Base-by-base conservation (phyloP, 2,797 vertebrate species). In the Myotis planiceps region DNA sequence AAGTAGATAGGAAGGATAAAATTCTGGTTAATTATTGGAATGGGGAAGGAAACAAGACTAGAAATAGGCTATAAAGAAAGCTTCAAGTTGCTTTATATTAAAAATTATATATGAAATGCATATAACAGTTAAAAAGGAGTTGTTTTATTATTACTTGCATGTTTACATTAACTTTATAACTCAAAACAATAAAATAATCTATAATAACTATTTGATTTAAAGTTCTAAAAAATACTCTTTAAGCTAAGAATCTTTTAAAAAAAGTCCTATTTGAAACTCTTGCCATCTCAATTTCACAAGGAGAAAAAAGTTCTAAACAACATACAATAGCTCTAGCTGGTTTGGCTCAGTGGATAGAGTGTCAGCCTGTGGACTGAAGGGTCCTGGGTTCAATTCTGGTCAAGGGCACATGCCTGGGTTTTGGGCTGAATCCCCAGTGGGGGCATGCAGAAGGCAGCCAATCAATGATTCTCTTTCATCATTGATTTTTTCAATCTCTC, bases 121-220 rank as follows among this genome's bases (percentile, higher is more conserved):
- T 27, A 65, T 19, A 87, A 66, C 6, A 16, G 3, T 85, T 81
- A 71, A 87, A 89, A 2, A 78, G 23, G 3, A 23, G 4, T 47
- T 51, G 32, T 71, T 80, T 76, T 32, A 39, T 79, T 82, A 90
- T 88, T 53, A 9, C 60, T 95, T 87, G 19, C 19, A 34, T 51
- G 16, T 86, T 93, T 86, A n/a, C 81, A 60, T 84, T 53, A 87
- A 60, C 27, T 69, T 89, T 89, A 79, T 87, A 65, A 65, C 60
- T 84, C 37, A 80, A 60, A 39, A 42, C 16, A 45, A 42, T 25
- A 80, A 74, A 81, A 87, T 75, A 81, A 82, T 68, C 39, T 68
- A 18, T 75, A 75, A 92, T 29, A 81, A 49, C 49, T 58, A 75
- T 69, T 75, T 87, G 58, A 81, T 74, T 68, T 78, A 51, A 68